Conservation (phyloP, 2,113 vertebrate species). For the Glaucidium brasilianum region DNA sequence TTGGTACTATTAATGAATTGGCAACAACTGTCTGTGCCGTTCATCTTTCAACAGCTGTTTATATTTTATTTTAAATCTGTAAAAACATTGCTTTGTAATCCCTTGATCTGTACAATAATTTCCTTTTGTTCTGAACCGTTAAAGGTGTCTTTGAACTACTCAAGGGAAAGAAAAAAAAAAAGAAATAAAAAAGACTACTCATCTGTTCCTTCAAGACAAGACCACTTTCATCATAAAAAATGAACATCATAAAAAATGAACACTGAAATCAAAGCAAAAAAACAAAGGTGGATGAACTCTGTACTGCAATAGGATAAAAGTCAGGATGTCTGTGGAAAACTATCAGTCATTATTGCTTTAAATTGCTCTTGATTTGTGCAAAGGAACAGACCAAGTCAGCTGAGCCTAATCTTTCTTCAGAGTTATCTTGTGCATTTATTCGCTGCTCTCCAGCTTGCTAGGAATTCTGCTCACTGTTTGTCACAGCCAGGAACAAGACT, state of each 20-base stretch:
- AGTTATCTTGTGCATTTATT: conserved; percentile 53
- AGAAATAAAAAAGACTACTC: conserved; percentile 28
- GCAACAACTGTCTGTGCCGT: conserved; percentile 59
- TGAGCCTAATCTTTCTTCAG: conserved; percentile 12
- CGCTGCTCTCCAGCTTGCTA: conserved; percentile 13
- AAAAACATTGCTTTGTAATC: conserved; percentile 69
- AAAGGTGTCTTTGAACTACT: conserved; percentile 74
- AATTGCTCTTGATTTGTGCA: conserved; percentile 64
- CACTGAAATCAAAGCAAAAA: conserved; percentile 69
- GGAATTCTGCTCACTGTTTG: conserved; percentile 70
- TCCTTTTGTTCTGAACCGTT: conserved; percentile 71
- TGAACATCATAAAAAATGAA: conserved; percentile 73
- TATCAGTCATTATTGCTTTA: conserved; percentile 65
- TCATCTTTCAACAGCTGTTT: conserved; percentile 73
- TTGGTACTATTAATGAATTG: conserved; percentile 69
- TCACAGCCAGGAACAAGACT: conserved; percentile 61
- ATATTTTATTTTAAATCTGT: conserved; percentile 78
- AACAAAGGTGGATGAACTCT: conserved; percentile 68
- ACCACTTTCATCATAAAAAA: conserved; percentile 72
- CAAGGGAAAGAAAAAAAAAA: neutral
- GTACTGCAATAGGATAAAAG: conserved; percentile 44
- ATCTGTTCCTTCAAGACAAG: conserved; percentile 68
- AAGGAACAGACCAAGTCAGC: neutral
- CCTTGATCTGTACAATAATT: conserved; percentile 76
- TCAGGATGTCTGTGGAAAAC: conserved; percentile 51